These are phyloP conservation scores for Argentina silus DNA, from an alignment of 2,797 vertebrate species.

Conservation along the genomic window DNA sequence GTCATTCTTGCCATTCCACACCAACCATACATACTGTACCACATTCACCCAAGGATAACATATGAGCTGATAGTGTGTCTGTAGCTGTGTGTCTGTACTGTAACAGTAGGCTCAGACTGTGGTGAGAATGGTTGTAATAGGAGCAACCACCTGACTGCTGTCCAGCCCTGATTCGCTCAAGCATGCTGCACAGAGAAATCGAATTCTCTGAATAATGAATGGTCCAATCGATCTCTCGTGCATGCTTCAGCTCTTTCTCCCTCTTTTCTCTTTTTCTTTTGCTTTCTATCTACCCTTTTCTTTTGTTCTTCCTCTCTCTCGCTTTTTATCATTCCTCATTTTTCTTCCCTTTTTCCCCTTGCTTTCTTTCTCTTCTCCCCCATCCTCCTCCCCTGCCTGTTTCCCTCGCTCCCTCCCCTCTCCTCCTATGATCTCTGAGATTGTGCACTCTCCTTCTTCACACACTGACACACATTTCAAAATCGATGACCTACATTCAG, in stretches of 20 bases:
- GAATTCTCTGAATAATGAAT: conserved; percentile 16
- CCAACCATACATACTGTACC: background rate
- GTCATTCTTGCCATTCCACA: background rate
- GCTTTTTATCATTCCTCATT: background rate
- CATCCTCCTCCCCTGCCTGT: conserved; percentile 22
- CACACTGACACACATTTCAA: conserved; percentile 74
- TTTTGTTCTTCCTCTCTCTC: background rate
- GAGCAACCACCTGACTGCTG: background rate
- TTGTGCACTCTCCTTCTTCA: conserved; percentile 37
- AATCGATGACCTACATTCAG: conserved; percentile 73
- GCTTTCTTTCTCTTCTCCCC: conserved; percentile 9
- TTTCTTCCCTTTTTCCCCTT: background rate
- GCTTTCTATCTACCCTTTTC: no score
- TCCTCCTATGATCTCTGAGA: conserved; percentile 28
- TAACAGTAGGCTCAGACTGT: background rate
- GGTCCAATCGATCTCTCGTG: conserved; percentile 11
- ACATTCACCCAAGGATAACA: background rate
- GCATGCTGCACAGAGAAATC: conserved; percentile 3
- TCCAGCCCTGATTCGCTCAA: conserved; percentile 10
- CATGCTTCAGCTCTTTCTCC: background rate
- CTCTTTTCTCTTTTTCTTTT: background rate
- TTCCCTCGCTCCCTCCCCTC: conserved; percentile 8
- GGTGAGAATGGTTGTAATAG: background rate
- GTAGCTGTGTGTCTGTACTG: background rate
- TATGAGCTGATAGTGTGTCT: background rate